Base-by-base conservation (phyloP, 2,888 invertebrate genomes). In the Xylocampa areola region DNA sequence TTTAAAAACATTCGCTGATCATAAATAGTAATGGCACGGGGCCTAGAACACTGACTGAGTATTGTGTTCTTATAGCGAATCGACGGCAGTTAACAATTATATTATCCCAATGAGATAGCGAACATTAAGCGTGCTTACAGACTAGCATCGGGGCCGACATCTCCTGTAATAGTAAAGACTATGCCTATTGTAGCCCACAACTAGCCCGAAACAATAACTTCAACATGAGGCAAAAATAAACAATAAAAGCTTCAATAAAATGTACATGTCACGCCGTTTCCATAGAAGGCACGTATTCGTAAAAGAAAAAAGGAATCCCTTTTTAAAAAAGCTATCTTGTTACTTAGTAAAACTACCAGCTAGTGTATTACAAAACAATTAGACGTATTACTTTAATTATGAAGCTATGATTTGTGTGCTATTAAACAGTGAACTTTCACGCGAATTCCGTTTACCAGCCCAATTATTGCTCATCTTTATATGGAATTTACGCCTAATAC, bases 261-360 rank as follows among this genome's bases (percentile, higher is more conserved):
- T 80, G 79, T 81, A 87, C 86, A 87, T 78, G 82, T 83, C 78
- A 79, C 80, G 81, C 81, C 84, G 80, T 82, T 73, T 86, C 82
- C 85, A 84, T 79, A 76, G 84, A 92, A 93, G 93, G 93, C 93
- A 93, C 93, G 82, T 89, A 86, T 86, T 84, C 74, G 79, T 89
- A 89, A 75, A 74, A 73, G 78, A 81, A 79, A 74, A 68, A 79
- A 78, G 73, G 70, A 66, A 66, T 52, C 72, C 68, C 61, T 66
- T 72, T 89, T 89, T 91, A 90, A 92, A 92, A 92, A 92, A 92
- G 91, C 91, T 92, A 90, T 88, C 79, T 85, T 80, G 85, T 87
- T 82, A 85, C 86, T 88, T 89, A 90, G 81, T 84, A 86, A 80
- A 83, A 85, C 85, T 85, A 87, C 79, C 75, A 82, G 81, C 82